A percentile compares a stretch with the other conserved stretches of the same genome.
Evolutionary conservation across 2,797 vertebrate genomes (phyloP).

Genomic region (Miichthys miiuy): DNA sequence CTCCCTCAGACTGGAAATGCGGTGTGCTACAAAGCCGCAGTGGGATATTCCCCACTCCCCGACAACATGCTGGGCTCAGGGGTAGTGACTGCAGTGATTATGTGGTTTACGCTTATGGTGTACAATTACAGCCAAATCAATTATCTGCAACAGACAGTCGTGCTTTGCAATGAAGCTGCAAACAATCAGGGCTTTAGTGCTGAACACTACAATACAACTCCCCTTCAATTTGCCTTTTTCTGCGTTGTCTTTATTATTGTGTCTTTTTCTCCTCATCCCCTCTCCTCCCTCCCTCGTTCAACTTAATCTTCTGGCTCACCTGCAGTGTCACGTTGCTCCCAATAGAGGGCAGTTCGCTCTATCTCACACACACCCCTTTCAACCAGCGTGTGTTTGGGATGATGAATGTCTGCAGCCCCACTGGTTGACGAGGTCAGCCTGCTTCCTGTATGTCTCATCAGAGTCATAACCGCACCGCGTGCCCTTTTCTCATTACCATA

Average conservation of each 20-base stretch:
- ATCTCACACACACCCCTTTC: constrained; percentile 23
- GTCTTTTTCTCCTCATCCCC: neutral
- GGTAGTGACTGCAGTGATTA: constrained; percentile 63
- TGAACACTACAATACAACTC: constrained; percentile 47
- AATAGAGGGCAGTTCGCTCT: constrained; percentile 71
- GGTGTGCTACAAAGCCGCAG: constrained; percentile 8
- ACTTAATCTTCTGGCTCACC: constrained; percentile 21
- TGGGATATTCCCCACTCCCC: constrained; percentile 28
- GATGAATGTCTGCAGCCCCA: constrained; percentile 68
- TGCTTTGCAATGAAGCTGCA: constrained; percentile 56
- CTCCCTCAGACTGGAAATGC: constrained; percentile 5
- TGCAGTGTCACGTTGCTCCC: constrained; percentile 62
- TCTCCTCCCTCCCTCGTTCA: neutral
- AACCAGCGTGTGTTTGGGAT: constrained; percentile 49
- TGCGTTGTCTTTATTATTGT: constrained; percentile 14
- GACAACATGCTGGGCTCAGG: constrained; percentile 50
- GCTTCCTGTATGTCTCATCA: constrained; percentile 71
- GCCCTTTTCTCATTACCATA: constrained; percentile 71
- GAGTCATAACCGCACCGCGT: constrained; percentile 58
- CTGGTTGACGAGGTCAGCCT: constrained; percentile 59
- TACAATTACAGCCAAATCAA: constrained; percentile 73
- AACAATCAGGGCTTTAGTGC: constrained; percentile 58
- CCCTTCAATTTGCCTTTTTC: constrained; percentile 22
- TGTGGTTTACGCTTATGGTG: constrained; percentile 65
- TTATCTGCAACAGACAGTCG: constrained; percentile 55